Base-by-base conservation (phyloP, 2,888 invertebrate species). In the Drosophila sordidapex region DNA sequence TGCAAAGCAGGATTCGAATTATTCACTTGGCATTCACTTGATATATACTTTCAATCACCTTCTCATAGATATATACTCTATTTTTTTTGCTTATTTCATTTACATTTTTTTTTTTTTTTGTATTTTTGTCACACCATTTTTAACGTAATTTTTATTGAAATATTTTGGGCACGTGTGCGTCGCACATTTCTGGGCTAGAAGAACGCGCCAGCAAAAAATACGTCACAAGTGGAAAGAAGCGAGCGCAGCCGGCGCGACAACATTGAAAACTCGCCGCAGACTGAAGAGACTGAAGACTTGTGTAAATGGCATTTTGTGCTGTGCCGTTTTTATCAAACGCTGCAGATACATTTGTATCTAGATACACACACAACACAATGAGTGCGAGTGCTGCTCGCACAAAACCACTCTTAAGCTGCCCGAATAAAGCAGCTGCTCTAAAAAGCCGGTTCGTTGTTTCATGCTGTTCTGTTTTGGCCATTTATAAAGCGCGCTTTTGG, bases 291-390 rank as follows among this genome's bases (percentile, higher is more conserved):
- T 46, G 8, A 46, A 46, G 27, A n/a, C 66, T 58, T 63, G 61
- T 62, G 54, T 70, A 76, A 63, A 71, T 70, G 70, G 71, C 68
- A 76, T 76, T 74, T 70, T 70, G 68, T 76, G 52, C 36, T 82
- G 79, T 74, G 87, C 75, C 75, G 86, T 70, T 85, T 84, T 75
- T 85, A 85, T 88, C 87, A 54, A 27, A 27, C 54, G 77, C 70
- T 66, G 68, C 77, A 77, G 84, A 89, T 89, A 85, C 89, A 84
- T 89, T 89, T 85, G 89, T 85, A 82, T 89, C 87, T 87, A 79
- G 77, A 78, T 69, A 79, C 81, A 59, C 53, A 46, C 56, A 58
- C 36, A 27, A 27, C 27, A 49, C 49, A 49, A 27, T 49, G 27
- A 46, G 58, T 54, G 53, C 31, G 64, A 49, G 40, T 58, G 53